phyloP scores from a whole-genome alignment of 2,113 vertebrate species.

The Lota lota region DNA sequence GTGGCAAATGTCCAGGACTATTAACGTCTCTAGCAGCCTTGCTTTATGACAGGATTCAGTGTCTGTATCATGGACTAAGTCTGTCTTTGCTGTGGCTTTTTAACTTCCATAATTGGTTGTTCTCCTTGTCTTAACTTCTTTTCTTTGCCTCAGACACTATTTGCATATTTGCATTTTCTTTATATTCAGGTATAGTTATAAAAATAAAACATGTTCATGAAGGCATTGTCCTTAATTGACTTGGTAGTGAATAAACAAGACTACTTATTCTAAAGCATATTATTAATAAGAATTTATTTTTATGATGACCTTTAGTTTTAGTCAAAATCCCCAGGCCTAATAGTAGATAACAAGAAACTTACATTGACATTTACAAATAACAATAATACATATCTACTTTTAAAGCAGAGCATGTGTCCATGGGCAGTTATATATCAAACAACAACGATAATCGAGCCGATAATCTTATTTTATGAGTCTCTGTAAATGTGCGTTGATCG shows the following conservation, averaged over 20 bases:
- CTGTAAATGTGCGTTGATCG: slow-evolving; percentile 44
- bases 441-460: slow-evolving; percentile 33
- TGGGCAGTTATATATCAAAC: slow-evolving; percentile 28
- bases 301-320: too few relatives aligned
- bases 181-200: slow-evolving; percentile 9
- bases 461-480: slow-evolving; percentile 38
- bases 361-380: not conserved
- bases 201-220: not conserved
- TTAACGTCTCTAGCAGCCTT: slow-evolving; percentile 37
- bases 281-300: too few relatives aligned
- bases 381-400: not conserved
- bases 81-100: slow-evolving; percentile 1
- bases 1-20: slow-evolving; percentile 32
- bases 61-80: slow-evolving; percentile 9
- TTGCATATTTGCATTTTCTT: too few relatives aligned
- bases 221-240: not conserved
- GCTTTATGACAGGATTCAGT: slow-evolving; percentile 21
- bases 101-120: too few relatives aligned
- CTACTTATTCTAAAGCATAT: too few relatives aligned
- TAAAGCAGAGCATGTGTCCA: slow-evolving; percentile 8
- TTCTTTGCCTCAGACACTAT: too few relatives aligned
- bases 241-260: not conserved
- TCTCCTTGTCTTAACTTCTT: too few relatives aligned
- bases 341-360: too few relatives aligned
- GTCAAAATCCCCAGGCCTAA: too few relatives aligned